phyloP scores from a whole-genome alignment of 2,797 vertebrate species.

The Scarus forsteni region DNA sequence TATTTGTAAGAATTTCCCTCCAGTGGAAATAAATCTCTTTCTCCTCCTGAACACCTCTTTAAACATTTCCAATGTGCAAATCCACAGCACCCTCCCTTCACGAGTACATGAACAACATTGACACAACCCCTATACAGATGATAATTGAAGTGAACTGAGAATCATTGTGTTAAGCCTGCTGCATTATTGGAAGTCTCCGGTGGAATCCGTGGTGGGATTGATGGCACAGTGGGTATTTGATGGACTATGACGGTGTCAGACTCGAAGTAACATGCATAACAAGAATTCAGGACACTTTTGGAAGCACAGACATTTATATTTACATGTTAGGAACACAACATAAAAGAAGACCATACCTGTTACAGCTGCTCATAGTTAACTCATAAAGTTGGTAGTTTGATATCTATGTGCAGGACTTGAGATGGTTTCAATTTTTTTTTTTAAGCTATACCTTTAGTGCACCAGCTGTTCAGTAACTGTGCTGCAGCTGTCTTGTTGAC shows the following conservation, averaged over 20 bases:
- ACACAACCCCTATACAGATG: not conserved
- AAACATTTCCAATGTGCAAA: conserved; percentile 5
- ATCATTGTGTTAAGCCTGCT: conserved; percentile 16
- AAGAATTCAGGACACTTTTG: not conserved
- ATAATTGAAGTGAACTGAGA: conserved; percentile 12
- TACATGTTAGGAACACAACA: no score
- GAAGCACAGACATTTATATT: no score
- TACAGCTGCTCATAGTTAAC: no score
- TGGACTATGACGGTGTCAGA: not conserved
- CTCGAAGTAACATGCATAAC: not conserved
- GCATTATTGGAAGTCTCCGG: conserved; percentile 11
- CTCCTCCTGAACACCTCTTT: not conserved
- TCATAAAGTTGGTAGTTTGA: no score
- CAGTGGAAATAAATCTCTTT: no score
- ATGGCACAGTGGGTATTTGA: not conserved
- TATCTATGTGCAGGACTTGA: no score
- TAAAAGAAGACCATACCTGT: no score
- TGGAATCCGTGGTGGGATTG: conserved; percentile 7
- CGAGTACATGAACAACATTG: conserved; percentile 10
- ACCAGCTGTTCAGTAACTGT: no score
- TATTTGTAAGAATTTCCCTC: no score
- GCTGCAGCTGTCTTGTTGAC: no score
- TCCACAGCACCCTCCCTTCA: not conserved
- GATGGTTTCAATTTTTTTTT: no score
- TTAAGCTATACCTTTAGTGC: no score